These are phyloP conservation scores for Pachyramphus minor DNA, from an alignment of 2,113 vertebrate genomes.

Conservation along the genomic window DNA sequence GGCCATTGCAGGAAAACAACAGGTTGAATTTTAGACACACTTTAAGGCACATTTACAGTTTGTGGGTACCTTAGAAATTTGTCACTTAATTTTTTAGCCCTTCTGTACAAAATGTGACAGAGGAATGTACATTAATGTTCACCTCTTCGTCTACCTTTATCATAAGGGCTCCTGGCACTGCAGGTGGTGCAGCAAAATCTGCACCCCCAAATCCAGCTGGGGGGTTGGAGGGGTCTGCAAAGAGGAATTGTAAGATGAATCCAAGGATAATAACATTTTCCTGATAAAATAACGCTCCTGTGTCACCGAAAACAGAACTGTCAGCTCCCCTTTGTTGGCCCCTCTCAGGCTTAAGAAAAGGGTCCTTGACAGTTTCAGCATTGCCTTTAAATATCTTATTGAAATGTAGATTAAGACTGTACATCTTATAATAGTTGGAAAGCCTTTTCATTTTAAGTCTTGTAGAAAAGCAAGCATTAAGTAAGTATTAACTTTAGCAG, in stretches of 20 bases:
- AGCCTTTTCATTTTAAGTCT: slow-evolving; percentile 66
- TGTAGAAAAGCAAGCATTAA: slow-evolving; percentile 68
- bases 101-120: neutral
- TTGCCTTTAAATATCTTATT: slow-evolving; percentile 72
- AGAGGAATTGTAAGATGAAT: slow-evolving; percentile 13
- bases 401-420: slow-evolving; percentile 71
- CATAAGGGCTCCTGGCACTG: neutral
- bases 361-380: slow-evolving; percentile 62
- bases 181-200: neutral
- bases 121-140: neutral
- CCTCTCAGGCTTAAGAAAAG: slow-evolving; percentile 68
- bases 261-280: slow-evolving; percentile 52
- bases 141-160: neutral
- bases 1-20: neutral
- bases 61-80: neutral
- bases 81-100: neutral
- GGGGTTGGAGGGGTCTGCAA: neutral
- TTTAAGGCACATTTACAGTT: neutral
- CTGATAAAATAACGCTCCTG: slow-evolving; percentile 63
- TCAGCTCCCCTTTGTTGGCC: slow-evolving; percentile 57
- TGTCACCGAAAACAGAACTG: slow-evolving; percentile 53
- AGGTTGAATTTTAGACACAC: neutral
- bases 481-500: slow-evolving; percentile 53
- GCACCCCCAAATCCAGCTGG: neutral
- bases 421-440: slow-evolving; percentile 61